Evolutionary conservation across 2,113 vertebrate genomes (phyloP), one percentile per base, ranked within the genome.

Genomic region (Calidris pugnax): DNA sequence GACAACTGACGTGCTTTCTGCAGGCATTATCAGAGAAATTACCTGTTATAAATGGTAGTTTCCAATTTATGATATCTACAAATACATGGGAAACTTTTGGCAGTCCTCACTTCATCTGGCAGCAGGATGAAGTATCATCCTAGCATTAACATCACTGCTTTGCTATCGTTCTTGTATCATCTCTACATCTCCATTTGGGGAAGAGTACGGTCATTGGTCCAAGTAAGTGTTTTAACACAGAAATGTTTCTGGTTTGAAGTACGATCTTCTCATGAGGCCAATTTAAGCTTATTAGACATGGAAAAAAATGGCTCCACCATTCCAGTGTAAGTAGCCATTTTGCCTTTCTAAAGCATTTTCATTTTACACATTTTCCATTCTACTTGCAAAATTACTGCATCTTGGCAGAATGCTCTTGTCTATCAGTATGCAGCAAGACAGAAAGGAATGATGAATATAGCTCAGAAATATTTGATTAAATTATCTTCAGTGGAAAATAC

Each of bases 401-500:
- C 57, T 82, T 84, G 16, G 32, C 35, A 91, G 64, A 86, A 85
- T 75, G 27, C 22, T 92, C 80, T 37, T 53, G 15, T 69, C 48
- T 82, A 78, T 85, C 81, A 73, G 48, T 53, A 84, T 89, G 71
- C 57, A 87, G 47, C 18, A 95, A 89, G 86, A 89, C 41, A 85
- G 71, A 71, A 80, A 77, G n/a, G 28, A 84, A 64, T 41, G 32
- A 85, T 82, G 39, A 94, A 47, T 83, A 45, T 28, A 56, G 19
- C 56, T 87, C 37, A 79, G 78, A 97, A 94, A 94, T 86, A 88
- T 76, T 88, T 94, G 51, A 91, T 85, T 90, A 91, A 90, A 83
- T 90, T 76, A 76, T 64, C 82, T 93, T 85, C 39, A 53, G 13
- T 76, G 59, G 71, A 92, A 96, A 93, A 90, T 73, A 73, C 35